Percentiles rank a stretch among this genome's conserved stretches.
Conservation (phyloP, 1,140 invertebrate genomes). For the Heliconius congener region DNA sequence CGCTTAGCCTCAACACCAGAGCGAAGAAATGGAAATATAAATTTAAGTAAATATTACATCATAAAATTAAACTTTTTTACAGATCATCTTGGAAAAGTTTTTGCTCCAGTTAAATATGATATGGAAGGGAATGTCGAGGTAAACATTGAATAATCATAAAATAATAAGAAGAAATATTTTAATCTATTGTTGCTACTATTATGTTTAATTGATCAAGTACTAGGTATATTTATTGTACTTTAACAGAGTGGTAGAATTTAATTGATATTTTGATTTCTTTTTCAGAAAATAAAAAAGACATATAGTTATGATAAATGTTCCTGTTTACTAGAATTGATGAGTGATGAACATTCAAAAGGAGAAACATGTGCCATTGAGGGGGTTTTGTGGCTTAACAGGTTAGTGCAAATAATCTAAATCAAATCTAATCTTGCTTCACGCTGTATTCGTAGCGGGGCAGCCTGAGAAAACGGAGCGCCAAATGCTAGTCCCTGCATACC, state of each 20-base stretch:
- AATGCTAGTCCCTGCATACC: too few species aligned
- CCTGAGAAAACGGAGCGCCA: too few species aligned
- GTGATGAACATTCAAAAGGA: conserved; percentile 80
- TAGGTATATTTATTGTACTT: neutral
- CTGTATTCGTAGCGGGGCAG: too few species aligned
- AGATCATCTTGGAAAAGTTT: conserved; percentile 88
- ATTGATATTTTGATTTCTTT: conserved; percentile 1
- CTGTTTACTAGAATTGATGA: conserved; percentile 86
- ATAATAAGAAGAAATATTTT: neutral
- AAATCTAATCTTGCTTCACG: too few species aligned
- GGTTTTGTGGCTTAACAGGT: conserved; percentile 87
- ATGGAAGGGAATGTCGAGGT: conserved; percentile 89
- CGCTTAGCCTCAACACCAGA: too few species aligned
- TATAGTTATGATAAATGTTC: conserved; percentile 82
- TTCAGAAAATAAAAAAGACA: conserved; percentile 84
- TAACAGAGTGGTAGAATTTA: neutral
- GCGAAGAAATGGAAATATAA: neutral
- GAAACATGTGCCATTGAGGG: conserved; percentile 82
- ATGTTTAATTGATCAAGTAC: too few species aligned
- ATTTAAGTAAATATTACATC: neutral
- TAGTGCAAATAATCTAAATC: conserved; percentile 25
- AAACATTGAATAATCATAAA: conserved; percentile 55
- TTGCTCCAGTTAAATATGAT: conserved; percentile 87
- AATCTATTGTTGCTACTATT: neutral
- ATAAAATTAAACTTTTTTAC: conserved; percentile 52